Evolutionary conservation across 2,888 invertebrate genomes (phyloP).

Genomic region (Lasius platythorax): DNA sequence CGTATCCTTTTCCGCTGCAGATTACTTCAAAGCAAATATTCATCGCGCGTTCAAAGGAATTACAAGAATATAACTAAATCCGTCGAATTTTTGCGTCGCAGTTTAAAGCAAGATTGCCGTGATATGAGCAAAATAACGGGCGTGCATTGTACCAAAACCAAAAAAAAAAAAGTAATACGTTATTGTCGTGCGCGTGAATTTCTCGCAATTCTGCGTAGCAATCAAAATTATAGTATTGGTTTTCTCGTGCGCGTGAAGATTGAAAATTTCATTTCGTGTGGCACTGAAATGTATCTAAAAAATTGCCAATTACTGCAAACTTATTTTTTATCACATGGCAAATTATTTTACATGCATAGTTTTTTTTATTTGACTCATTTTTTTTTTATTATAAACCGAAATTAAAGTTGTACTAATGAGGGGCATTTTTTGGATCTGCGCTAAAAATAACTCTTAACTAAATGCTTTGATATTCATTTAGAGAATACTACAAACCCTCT

Average conservation of each 20-base stretch:
- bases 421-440: neutral
- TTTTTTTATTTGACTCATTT: neutral
- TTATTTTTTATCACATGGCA: neutral
- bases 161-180: conserved; percentile 1
- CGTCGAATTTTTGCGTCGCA: conserved; percentile 66
- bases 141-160: neutral
- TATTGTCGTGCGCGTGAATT: conserved; percentile 22
- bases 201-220: conserved; percentile 23
- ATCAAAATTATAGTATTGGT: conserved; percentile 48
- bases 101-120: conserved; percentile 44
- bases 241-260: conserved; percentile 9
- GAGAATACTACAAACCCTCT: neutral
- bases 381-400: neutral
- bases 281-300: conserved; percentile 8
- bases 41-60: conserved; percentile 60
- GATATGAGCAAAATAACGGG: conserved; percentile 27
- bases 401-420: neutral
- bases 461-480: conserved; percentile 16
- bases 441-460: neutral
- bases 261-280: conserved; percentile 8
- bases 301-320: conserved; percentile 24
- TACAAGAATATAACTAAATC: conserved; percentile 53
- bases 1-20: conserved; percentile 56
- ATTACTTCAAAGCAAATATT: conserved; percentile 72
- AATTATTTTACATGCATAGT: neutral